These are phyloP conservation scores for Myotis brandtii DNA, from an alignment of 2,113 vertebrate genomes.

Conservation along the genomic window DNA sequence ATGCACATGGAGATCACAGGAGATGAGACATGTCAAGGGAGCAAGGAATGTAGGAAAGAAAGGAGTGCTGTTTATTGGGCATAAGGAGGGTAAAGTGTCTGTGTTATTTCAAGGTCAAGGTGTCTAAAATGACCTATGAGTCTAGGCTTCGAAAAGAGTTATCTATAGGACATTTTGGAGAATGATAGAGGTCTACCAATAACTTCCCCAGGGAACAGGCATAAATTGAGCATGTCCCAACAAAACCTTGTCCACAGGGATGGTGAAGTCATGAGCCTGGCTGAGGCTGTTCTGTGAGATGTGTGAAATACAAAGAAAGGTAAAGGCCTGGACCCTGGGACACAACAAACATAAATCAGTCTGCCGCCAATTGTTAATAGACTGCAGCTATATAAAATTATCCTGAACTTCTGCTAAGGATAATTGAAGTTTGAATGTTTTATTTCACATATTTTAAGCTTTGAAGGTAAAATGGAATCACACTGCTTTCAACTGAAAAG, in stretches of 20 bases:
- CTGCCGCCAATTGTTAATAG: background rate
- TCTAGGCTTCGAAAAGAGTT: background rate
- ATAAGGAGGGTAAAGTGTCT: background rate
- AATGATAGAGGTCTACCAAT: background rate
- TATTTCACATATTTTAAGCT: constrained; percentile 28
- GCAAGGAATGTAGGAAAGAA: background rate
- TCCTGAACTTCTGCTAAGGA: constrained; percentile 8
- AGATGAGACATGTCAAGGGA: background rate
- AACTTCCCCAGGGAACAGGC: background rate
- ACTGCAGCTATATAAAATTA: background rate
- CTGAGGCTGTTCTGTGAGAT: background rate
- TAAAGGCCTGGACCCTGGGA: background rate
- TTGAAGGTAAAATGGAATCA: constrained; percentile 22
- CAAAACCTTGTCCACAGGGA: background rate
- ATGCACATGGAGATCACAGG: background rate
- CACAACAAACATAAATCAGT: background rate
- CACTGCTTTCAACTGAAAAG: background rate
- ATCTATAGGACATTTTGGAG: background rate
- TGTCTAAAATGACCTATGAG: background rate
- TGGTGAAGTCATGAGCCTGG: background rate
- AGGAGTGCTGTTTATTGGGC: background rate
- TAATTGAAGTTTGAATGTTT: constrained; percentile 24
- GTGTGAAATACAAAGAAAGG: background rate
- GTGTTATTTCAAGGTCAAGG: background rate
- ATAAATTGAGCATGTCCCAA: background rate